Conservation (phyloP, 1,140 invertebrate genomes). For the Lutraria rhynchaena region DNA sequence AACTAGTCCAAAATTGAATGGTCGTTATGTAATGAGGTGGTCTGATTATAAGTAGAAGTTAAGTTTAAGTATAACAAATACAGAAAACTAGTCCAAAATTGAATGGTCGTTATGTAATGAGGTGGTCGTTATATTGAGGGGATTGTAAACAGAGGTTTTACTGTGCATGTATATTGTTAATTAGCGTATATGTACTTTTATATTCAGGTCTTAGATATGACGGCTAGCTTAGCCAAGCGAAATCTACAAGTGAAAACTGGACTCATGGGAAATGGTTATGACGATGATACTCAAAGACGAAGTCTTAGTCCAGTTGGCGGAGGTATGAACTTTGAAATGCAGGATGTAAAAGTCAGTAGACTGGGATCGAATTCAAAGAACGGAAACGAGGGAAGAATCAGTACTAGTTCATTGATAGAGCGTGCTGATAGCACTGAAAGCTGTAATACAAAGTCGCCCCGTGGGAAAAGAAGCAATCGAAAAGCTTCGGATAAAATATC, state of each 20-base stretch:
- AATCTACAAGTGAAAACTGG: conserved; percentile 10
- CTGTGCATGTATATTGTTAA: too few species aligned
- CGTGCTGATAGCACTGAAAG: background rate
- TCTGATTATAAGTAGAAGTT: too few species aligned
- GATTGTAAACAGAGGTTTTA: too few species aligned
- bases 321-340: conserved; percentile 5
- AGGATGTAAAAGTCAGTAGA: background rate
- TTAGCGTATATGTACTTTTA: too few species aligned
- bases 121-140: too few species aligned
- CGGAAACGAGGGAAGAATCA: background rate
- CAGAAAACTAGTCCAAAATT: too few species aligned
- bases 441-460: background rate
- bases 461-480: background rate
- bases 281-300: background rate
- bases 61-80: too few species aligned
- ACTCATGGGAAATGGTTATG: background rate
- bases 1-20: too few species aligned
- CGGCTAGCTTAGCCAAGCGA: background rate
- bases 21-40: too few species aligned
- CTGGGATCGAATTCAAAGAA: background rate
- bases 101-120: too few species aligned
- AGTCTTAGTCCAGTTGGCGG: conserved; percentile 18
- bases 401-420: conserved; percentile 1
- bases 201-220: background rate
- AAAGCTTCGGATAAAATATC: background rate